Conservation (phyloP, 2,797 vertebrate species). For the Manis crassicaudata region DNA sequence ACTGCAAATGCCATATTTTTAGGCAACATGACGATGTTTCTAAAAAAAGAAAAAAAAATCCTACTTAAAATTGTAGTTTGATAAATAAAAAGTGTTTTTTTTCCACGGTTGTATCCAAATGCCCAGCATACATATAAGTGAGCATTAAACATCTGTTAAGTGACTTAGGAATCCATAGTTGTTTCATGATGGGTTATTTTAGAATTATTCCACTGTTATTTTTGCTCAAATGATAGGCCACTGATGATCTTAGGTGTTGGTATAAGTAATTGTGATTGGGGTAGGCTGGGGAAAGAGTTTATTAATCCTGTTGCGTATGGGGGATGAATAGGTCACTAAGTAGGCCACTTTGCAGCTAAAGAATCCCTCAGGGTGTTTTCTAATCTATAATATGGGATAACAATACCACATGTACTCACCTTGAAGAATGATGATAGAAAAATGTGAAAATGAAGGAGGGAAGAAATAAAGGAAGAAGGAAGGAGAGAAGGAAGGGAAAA, state of each 20-base stretch:
- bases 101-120: not conserved
- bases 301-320: not conserved
- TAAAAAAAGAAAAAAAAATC: not conserved
- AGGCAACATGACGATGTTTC: not conserved
- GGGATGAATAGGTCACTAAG: not conserved
- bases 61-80: conserved; percentile 19
- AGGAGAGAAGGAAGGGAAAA: not conserved
- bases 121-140: not conserved
- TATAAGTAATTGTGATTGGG: not conserved
- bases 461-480: not conserved
- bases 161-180: not conserved
- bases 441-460: not conserved
- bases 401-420: not conserved
- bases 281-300: not conserved
- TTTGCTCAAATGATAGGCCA: not conserved
- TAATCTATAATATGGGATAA: not conserved
- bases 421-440: conserved; percentile 2
- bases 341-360: not conserved
- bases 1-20: conserved; percentile 29
- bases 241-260: not conserved
- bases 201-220: conserved; percentile 1
- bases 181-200: conserved; percentile 18
- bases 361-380: not conserved
- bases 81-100: conserved; percentile 36
- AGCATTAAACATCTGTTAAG: conserved; percentile 17